Percentiles rank a stretch among this genome's conserved stretches.
phyloP scores from a whole-genome alignment of 2,797 vertebrate species.

The Chelon labrosus region DNA sequence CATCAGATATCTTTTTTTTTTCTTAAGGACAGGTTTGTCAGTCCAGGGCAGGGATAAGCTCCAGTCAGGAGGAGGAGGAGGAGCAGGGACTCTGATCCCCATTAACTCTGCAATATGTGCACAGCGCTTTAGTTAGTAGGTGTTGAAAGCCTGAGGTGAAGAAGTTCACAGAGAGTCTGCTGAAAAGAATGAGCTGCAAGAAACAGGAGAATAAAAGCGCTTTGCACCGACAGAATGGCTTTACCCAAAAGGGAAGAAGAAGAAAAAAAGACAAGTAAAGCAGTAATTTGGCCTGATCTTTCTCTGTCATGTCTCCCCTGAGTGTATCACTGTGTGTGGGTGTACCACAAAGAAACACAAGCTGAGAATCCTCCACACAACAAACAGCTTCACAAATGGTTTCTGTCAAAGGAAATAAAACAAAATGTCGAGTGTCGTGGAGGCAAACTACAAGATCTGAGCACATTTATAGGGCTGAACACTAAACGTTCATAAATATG shows the following conservation, averaged over 20 bases:
- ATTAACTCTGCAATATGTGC: conserved; percentile 45
- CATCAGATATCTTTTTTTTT: conserved; percentile 6
- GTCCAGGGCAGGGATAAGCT: background rate
- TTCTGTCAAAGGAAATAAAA: conserved; percentile 25
- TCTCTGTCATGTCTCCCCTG: conserved; percentile 4
- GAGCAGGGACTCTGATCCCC: conserved; percentile 48
- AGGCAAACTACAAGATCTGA: background rate
- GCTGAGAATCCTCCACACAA: conserved; percentile 1
- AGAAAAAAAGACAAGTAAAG: background rate
- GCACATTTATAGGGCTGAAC: background rate
- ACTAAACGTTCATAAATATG: no score
- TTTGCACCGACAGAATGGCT: background rate
- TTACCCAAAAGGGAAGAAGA: background rate
- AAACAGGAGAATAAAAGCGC: background rate
- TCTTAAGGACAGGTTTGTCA: conserved; percentile 21
- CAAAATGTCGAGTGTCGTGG: background rate
- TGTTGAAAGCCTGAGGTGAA: conserved; percentile 44
- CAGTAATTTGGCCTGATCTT: conserved; percentile 29
- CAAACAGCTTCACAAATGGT: background rate
- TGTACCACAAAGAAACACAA: conserved; percentile 19
- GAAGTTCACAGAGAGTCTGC: conserved; percentile 46
- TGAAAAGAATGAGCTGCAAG: conserved; percentile 13
- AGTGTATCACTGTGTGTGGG: background rate
- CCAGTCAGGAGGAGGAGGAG: background rate
- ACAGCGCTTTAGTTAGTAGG: conserved; percentile 21